A percentile compares a stretch with the other conserved stretches of the same genome.
phyloP scores from a whole-genome alignment of 2,797 vertebrate species.

The Tokudaia muenninki region DNA sequence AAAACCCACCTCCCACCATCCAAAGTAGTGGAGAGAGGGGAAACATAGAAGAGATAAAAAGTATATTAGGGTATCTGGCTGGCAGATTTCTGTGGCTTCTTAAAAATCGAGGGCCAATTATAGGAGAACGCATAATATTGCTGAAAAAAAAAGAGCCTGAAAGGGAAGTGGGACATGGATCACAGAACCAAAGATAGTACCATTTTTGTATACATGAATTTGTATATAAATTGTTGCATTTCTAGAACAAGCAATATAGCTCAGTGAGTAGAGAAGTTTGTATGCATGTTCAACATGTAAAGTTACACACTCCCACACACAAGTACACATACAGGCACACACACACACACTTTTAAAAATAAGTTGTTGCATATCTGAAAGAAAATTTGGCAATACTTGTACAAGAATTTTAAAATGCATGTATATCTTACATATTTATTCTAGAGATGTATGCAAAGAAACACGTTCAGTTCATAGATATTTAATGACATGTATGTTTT shows the following conservation, averaged over 20 bases:
- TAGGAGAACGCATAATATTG: background rate
- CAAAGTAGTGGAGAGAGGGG: background rate
- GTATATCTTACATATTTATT: background rate
- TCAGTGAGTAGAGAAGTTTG: background rate
- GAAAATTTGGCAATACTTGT: background rate
- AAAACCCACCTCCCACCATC: background rate
- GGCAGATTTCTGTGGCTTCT: background rate
- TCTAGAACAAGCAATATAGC: background rate
- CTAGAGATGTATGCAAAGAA: background rate
- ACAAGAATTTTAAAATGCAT: background rate
- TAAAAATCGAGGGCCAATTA: background rate
- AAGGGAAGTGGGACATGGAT: too few relatives aligned
- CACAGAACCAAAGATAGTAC: background rate
- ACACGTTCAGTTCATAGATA: background rate
- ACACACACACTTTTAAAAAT: background rate
- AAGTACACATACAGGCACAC: background rate
- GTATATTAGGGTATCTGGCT: background rate
- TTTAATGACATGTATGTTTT: background rate
- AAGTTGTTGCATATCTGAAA: background rate
- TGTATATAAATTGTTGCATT: background rate
- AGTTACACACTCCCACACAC: background rate
- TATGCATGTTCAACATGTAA: background rate
- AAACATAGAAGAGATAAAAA: background rate
- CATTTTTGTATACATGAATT: background rate
- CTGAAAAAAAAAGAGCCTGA: background rate